Base-by-base conservation (phyloP, 2,797 vertebrate genomes). In the Coluber constrictor region DNA sequence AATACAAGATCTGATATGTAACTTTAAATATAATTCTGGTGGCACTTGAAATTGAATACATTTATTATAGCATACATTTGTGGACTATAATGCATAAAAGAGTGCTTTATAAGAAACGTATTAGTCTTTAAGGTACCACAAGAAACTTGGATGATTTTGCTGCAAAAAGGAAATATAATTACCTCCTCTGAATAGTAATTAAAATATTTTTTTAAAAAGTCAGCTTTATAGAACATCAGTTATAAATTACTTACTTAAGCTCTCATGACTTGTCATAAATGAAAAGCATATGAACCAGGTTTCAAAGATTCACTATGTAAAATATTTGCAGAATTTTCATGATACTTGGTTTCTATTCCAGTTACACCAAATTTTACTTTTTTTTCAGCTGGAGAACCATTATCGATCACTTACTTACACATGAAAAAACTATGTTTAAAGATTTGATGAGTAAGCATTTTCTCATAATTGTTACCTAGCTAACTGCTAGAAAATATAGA, bases 391-490 rank as follows among this genome's bases (percentile, higher is more conserved):
- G 99, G 99, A 99, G 98, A 96, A 98, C 99, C 95, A 99, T 99
- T 93, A 98, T 99, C 94, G 99, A 99, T 95, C 99, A 99, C 96
- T 98, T 99, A 90, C 97, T 99, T 96, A 99, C 99, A 88, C 99
- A 99, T 0, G 99, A 99, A 97, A 99, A 99, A 98, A 99, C 99
- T 13, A 99, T 99, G 99, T 99, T 99, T 96, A 99, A 99, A 98
- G 99, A 99, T 96, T 96, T 99, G 93, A 99, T 99, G 99, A 99
- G 99, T 99, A 96, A 98, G 99, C 99, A 93, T 91, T 91, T 94
- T 32, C 93, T 98, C 97, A 92, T 95, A n/a, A 56, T 8, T 91
- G 60, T 87, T 91, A 70, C 15, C 13, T 16, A 70, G 13, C 15
- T 32, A 70, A 70, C 3, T 74, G 54, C 87, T 6, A 13, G 59